Evolutionary conservation across 2,113 vertebrate species (phyloP), one percentile per base, ranked within the genome.

Genomic region (Cyprinodon tularosa): DNA sequence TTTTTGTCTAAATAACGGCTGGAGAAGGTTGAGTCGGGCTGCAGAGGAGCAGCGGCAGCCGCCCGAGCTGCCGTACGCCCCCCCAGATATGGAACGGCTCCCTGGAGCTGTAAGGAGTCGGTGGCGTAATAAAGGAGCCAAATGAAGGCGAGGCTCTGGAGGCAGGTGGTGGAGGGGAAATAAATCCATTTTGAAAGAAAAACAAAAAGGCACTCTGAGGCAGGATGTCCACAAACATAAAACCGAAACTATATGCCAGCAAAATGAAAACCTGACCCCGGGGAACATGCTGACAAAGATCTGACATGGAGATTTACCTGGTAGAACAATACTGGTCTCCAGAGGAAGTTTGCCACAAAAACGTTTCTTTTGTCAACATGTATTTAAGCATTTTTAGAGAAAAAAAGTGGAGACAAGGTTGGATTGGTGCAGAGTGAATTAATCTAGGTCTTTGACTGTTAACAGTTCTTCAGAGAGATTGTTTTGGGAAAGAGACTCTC

Each of bases 1-100:
- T 81, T 77, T 81, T 45, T 37, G 50, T 57, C 50, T 8, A 76
- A 77, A 72, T 68, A 44, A 47, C 63, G 5, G 67, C 74, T 48
- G 42, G 74, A 75, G 57, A 63, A 45, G 44, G 4, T 5, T 2
- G 50, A 57, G 50, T n/a, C 8, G 2, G 50, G 50, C 50, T 57
- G 50, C 50, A 57, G 17, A 57, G 50, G 50, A 57, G 50, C 50
- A 5, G 13, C 50, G 4, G 50, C 50, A 14, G 3, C 47, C 9
- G 42, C 42, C 42, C 42, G 9, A 42, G 4, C 42, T 15, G 48
- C 48, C 48, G 1, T 6, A 62, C 40, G 20, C 63, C 64, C 22
- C 64, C 64, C 45, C 64, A 66, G 64, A 66, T 1, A n/a, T 12
- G 15, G 1, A 22, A 66, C 64, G 12, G 40, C 40, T 66, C 64